These are phyloP conservation scores for Leptopilina myrica DNA, from an alignment of 2,888 invertebrate species.

Conservation along the genomic window DNA sequence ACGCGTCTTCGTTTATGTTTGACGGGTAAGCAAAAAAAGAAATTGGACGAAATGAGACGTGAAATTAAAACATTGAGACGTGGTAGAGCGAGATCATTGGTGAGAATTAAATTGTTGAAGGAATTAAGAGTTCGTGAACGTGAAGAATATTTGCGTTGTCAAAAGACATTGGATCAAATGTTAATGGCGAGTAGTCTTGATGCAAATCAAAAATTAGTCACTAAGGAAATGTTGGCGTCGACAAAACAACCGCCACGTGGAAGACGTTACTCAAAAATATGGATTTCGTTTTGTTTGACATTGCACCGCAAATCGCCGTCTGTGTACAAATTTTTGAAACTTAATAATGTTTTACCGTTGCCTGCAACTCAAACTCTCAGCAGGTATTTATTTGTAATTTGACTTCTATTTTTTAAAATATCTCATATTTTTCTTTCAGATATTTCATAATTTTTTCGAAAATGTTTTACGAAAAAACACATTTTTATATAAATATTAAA, in stretches of 20 bases:
- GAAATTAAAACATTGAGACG: background rate
- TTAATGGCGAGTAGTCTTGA: background rate
- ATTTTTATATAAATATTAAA: no score
- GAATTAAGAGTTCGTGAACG: background rate
- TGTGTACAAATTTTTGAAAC: conserved; percentile 6
- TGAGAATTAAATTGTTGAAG: background rate
- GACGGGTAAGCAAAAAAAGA: background rate
- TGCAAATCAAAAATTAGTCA: background rate
- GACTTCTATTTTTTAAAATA: background rate
- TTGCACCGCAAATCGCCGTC: background rate
- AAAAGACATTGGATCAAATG: background rate
- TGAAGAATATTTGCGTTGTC: background rate
- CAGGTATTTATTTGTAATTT: conserved; percentile 18
- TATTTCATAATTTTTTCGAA: no score
- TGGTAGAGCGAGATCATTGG: conserved; percentile 4
- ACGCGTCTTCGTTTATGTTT: conserved; percentile 12
- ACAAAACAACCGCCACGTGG: background rate
- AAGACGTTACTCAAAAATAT: conserved; percentile 8
- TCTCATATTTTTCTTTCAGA: background rate
- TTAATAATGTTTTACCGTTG: conserved; percentile 16
- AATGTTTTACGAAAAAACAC: no score
- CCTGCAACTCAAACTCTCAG: conserved; percentile 19
- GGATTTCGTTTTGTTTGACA: conserved; percentile 25
- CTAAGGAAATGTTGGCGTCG: conserved; percentile 8
- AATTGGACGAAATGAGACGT: conserved; percentile 21